A percentile compares a stretch with the other conserved stretches of the same genome.
phyloP scores from a whole-genome alignment of 2,888 invertebrate species.

The Arctia plantaginis region DNA sequence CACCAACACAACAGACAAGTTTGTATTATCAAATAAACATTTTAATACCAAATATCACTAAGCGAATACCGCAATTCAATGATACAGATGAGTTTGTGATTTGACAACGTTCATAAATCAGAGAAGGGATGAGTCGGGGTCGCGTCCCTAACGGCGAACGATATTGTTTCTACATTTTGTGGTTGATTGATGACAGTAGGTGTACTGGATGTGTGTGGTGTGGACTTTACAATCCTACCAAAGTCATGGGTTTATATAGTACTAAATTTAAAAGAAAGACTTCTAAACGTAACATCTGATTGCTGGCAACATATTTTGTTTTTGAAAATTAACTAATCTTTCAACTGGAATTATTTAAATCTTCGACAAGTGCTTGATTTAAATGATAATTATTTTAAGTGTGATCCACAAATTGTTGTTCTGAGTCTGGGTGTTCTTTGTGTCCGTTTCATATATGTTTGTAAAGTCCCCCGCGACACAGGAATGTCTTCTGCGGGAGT shows the following conservation, averaged over 20 bases:
- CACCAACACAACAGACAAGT: background rate
- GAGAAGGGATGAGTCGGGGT: slow-evolving; percentile 50
- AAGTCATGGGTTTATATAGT: background rate
- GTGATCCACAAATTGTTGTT: no score
- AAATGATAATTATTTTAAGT: no score
- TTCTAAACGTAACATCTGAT: background rate
- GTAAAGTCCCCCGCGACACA: no score
- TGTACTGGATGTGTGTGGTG: slow-evolving; percentile 35
- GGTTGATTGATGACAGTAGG: slow-evolving; percentile 72
- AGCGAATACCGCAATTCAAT: slow-evolving; percentile 50
- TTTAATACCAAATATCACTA: slow-evolving; percentile 41
- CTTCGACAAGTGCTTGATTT: no score
- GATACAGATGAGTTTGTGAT: slow-evolving; percentile 60
- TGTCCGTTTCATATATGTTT: no score
- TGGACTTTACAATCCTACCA: background rate
- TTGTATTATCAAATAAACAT: slow-evolving; percentile 27
- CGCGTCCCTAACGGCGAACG: slow-evolving; percentile 48
- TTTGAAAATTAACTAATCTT: no score
- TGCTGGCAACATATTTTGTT: background rate
- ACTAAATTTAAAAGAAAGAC: background rate
- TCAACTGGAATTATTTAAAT: no score
- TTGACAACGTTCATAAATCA: slow-evolving; percentile 65
- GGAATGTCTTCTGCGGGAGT: no score
- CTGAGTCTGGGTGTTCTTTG: no score
- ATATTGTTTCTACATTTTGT: slow-evolving; percentile 77